phyloP scores from a whole-genome alignment of 2,797 vertebrate genomes.

The Mycteria americana region DNA sequence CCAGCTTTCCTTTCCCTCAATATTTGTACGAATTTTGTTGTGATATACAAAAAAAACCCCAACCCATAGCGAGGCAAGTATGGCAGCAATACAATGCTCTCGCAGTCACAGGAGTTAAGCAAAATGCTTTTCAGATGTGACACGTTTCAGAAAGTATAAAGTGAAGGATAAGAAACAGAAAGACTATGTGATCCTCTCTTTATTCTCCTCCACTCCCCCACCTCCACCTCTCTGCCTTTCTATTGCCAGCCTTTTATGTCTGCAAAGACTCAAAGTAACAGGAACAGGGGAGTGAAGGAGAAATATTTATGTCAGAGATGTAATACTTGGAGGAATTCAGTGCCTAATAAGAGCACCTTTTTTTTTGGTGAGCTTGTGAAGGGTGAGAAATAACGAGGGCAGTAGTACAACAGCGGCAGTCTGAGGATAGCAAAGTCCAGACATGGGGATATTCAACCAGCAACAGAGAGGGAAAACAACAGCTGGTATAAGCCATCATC shows the following conservation, averaged over 20 bases:
- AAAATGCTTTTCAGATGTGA: constrained; percentile 57
- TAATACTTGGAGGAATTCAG: constrained; percentile 37
- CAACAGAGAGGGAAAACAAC: constrained; percentile 59
- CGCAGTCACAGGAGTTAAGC: constrained; percentile 36
- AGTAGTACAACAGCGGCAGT: not conserved
- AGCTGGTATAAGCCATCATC: constrained; percentile 61
- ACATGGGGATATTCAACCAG: not conserved
- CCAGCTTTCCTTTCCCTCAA: constrained; percentile 62
- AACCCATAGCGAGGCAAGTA: not conserved
- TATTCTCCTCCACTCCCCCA: not conserved
- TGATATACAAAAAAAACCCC: constrained; percentile 11
- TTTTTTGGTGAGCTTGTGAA: not conserved
- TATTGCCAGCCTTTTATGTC: not conserved
- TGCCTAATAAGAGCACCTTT: not conserved
- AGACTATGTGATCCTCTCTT: not conserved
- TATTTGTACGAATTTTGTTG: constrained; percentile 68
- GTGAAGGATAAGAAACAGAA: constrained; percentile 22
- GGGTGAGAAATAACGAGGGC: constrained; percentile 39
- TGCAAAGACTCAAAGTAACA: not conserved
- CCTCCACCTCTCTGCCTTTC: not conserved
- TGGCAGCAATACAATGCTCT: constrained; percentile 22
- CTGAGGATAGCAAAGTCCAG: constrained; percentile 23
- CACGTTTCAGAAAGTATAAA: constrained; percentile 55
- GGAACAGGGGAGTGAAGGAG: not conserved
- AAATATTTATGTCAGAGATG: constrained; percentile 41